A percentile compares a stretch with the other conserved stretches of the same genome.
These are phyloP conservation scores for Drosophila elegans DNA, from an alignment of 1,140 invertebrate species.

Conservation along the genomic window DNA sequence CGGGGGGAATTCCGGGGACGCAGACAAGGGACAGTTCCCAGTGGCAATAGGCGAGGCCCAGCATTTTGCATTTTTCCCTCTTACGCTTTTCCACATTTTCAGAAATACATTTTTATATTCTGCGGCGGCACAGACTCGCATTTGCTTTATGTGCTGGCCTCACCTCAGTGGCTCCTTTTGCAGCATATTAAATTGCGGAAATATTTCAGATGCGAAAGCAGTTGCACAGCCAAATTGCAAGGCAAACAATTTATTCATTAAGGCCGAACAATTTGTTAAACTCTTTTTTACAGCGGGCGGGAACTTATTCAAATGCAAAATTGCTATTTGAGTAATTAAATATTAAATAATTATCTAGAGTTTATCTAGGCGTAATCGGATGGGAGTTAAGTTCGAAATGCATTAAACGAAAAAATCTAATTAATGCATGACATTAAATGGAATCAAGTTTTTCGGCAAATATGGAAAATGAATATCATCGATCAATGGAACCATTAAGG, in stretches of 20 bases:
- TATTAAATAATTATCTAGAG: constrained; percentile 62
- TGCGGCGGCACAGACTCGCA: not conserved
- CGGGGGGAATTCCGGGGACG: constrained; percentile 7
- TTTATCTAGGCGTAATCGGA: constrained; percentile 28
- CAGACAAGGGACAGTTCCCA: constrained; percentile 46
- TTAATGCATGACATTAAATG: constrained; percentile 29
- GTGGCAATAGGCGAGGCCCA: constrained; percentile 23
- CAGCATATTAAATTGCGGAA: constrained; percentile 24
- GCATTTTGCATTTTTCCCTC: constrained; percentile 41
- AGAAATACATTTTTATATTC: constrained; percentile 24
- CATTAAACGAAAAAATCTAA: constrained; percentile 16
- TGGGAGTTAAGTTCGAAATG: not conserved
- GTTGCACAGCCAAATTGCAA: constrained; percentile 7
- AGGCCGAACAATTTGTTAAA: constrained; percentile 48
- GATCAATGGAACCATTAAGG: constrained; percentile 54
- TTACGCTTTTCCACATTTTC: constrained; percentile 20
- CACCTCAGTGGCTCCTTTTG: constrained; percentile 2
- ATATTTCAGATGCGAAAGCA: constrained; percentile 21
- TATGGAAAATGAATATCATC: constrained; percentile 25
- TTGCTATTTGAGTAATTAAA: constrained; percentile 66
- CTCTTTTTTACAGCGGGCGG: constrained; percentile 11
- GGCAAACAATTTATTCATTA: constrained; percentile 49
- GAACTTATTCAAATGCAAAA: constrained; percentile 54
- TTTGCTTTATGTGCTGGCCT: constrained; percentile 17
- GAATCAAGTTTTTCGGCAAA: constrained; percentile 29